These are phyloP conservation scores for Lithophane semibrunnea DNA, from an alignment of 2,888 invertebrate genomes.

Conservation along the genomic window DNA sequence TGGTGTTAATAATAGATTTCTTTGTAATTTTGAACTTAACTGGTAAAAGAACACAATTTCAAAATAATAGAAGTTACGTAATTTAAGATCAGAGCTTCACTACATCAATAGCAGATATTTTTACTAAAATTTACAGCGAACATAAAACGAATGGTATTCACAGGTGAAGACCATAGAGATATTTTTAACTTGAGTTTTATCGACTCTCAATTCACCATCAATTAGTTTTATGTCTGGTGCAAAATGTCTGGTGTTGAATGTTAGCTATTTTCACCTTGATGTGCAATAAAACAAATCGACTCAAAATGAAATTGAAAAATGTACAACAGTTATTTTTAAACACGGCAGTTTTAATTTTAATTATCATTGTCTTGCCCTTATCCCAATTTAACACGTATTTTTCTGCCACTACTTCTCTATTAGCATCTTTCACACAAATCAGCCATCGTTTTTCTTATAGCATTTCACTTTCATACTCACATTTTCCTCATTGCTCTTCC, in stretches of 20 bases:
- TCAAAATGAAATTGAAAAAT: too few relatives aligned
- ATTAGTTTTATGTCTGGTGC: conserved; percentile 38
- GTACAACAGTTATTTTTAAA: neutral
- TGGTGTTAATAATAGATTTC: neutral
- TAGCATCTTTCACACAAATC: neutral
- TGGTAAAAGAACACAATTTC: neutral
- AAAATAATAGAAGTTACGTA: conserved; percentile 20
- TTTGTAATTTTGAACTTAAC: neutral
- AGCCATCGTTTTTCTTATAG: neutral
- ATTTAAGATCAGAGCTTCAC: neutral
- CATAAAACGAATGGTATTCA: conserved; percentile 47
- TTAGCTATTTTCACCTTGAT: neutral
- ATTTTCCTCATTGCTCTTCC: too few relatives aligned
- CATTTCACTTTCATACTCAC: neutral
- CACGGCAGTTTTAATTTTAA: neutral
- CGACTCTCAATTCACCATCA: conserved; percentile 40
- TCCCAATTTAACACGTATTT: neutral
- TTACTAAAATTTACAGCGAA: conserved; percentile 23
- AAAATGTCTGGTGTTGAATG: conserved; percentile 23
- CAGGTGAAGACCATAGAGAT: conserved; percentile 52
- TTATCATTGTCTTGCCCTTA: neutral
- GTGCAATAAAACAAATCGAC: neutral
- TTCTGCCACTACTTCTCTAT: neutral
- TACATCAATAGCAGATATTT: conserved; percentile 35
- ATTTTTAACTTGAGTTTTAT: conserved; percentile 44